Evolutionary conservation across 2,888 invertebrate genomes (phyloP).

Genomic region (Panorpa germanica): DNA sequence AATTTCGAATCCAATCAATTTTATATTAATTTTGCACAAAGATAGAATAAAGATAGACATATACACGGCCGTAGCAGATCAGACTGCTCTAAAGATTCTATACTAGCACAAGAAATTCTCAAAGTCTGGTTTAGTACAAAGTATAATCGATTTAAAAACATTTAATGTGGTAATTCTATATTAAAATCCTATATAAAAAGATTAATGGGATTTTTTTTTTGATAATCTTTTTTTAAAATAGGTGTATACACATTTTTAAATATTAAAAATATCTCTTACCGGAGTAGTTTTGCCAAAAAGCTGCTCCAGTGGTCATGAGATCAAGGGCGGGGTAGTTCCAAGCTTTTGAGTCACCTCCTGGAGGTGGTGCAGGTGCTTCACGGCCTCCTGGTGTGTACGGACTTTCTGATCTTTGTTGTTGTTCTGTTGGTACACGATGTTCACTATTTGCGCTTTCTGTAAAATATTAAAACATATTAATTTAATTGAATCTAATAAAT

Average conservation of each 20-base stretch:
- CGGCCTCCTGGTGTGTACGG: constrained; percentile 21
- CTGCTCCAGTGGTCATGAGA: constrained; percentile 68
- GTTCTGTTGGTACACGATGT: constrained; percentile 20
- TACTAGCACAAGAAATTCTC: too few relatives aligned
- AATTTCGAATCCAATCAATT: too few relatives aligned
- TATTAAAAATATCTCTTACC: constrained; percentile 32
- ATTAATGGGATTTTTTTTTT: constrained; percentile 2
- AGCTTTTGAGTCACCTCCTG: constrained; percentile 25
- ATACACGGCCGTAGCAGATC: too few relatives aligned
- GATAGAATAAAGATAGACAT: too few relatives aligned
- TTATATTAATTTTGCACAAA: too few relatives aligned
- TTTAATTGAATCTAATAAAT: too few relatives aligned
- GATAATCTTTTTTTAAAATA: not conserved
- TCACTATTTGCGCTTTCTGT: too few relatives aligned
- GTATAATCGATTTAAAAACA: too few relatives aligned
- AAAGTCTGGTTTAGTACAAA: too few relatives aligned
- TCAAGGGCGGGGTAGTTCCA: constrained; percentile 58
- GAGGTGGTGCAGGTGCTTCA: constrained; percentile 31
- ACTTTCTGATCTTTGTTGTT: constrained; percentile 14
- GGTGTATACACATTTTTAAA: not conserved
- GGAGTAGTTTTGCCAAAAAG: constrained; percentile 85
- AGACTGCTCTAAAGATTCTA: too few relatives aligned
- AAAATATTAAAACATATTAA: too few relatives aligned
- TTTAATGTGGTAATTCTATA: too few relatives aligned
- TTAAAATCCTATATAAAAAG: not conserved